Evolutionary conservation across 2,797 vertebrate genomes (phyloP).

Genomic region (Glyptemys insculpta): DNA sequence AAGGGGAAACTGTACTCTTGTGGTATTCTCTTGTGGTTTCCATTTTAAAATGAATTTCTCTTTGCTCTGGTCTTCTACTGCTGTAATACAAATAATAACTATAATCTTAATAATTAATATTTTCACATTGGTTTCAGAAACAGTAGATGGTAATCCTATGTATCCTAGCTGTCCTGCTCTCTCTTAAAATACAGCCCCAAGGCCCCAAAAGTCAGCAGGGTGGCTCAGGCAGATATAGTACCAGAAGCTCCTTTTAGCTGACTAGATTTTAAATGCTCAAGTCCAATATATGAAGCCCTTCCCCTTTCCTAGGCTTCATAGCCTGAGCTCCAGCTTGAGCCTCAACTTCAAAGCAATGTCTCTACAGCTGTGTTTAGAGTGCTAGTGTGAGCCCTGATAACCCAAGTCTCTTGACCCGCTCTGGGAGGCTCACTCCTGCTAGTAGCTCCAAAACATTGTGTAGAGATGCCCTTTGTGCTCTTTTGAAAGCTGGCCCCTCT

Average conservation of each 20-base stretch:
- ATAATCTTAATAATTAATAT: background rate
- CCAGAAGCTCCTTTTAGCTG: background rate
- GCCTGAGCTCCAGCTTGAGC: background rate
- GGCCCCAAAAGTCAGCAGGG: background rate
- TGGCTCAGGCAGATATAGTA: background rate
- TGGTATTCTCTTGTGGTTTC: background rate
- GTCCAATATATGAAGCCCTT: background rate
- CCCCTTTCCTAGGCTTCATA: background rate
- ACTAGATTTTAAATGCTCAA: background rate
- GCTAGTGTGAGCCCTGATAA: background rate
- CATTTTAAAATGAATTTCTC: background rate
- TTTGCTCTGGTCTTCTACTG: background rate
- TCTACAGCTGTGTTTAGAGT: background rate
- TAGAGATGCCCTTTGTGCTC: background rate
- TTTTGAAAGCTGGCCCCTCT: background rate
- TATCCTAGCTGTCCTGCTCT: rapidly evolving
- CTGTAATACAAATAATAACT: background rate
- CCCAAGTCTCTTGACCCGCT: background rate
- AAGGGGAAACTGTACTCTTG: background rate
- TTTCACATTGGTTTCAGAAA: background rate
- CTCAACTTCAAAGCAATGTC: background rate
- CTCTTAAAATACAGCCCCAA: background rate
- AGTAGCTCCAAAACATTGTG: background rate
- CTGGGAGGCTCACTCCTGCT: background rate
- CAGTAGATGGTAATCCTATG: background rate